Evolutionary conservation across 2,113 vertebrate genomes (phyloP).

Genomic region (Taxidea taxus): DNA sequence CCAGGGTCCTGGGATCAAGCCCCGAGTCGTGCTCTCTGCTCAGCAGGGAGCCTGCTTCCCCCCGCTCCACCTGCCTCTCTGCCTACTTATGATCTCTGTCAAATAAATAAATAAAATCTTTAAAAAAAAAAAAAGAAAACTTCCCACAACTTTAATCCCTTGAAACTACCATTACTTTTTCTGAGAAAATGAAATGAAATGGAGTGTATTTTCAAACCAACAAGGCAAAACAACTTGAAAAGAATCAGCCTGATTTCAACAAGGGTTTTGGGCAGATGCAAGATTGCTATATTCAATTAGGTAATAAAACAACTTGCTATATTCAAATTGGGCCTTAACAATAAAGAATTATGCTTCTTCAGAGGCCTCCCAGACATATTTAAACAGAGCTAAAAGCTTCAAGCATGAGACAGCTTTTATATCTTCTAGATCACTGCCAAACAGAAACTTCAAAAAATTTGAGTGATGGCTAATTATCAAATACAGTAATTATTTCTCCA

Average conservation of each 20-base stretch:
- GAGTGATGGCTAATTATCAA: not conserved
- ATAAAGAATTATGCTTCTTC: constrained; percentile 4
- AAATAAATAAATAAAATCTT: too few species aligned
- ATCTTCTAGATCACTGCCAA: constrained; percentile 22
- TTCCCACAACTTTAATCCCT: not conserved
- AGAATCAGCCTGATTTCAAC: constrained; percentile 5
- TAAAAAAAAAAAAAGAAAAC: constrained; percentile 25
- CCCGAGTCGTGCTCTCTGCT: too few species aligned
- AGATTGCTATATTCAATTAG: not conserved
- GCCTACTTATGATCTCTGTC: too few species aligned
- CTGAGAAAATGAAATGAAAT: constrained; percentile 27
- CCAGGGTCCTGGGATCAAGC: too few species aligned
- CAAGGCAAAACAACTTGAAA: not conserved
- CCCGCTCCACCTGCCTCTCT: too few species aligned
- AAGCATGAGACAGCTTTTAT: not conserved
- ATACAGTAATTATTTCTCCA: not conserved
- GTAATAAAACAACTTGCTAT: not conserved
- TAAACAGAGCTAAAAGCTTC: constrained; percentile 9
- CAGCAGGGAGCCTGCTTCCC: too few species aligned
- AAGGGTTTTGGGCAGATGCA: not conserved
- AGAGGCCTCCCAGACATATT: not conserved
- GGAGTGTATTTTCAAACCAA: not conserved
- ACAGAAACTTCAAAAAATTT: constrained; percentile 1
- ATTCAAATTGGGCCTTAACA: constrained; percentile 20
- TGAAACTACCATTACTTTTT: not conserved